These are phyloP conservation scores for Onthophagus taurus DNA, from an alignment of 1,140 invertebrate species.

Conservation along the genomic window DNA sequence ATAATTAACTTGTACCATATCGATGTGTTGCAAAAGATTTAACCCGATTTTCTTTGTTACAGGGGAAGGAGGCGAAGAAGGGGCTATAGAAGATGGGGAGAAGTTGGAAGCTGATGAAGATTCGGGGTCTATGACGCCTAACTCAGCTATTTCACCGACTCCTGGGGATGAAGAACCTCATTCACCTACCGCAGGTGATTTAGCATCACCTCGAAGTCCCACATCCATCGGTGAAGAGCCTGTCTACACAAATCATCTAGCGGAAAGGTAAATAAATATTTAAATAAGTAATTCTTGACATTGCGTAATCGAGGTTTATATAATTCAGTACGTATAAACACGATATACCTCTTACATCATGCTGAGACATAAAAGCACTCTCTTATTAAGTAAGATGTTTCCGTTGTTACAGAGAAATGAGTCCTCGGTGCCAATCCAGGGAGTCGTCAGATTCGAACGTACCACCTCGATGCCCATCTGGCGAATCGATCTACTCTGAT, in stretches of 20 bases:
- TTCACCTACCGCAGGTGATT: conserved; percentile 30
- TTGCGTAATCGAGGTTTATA: no score
- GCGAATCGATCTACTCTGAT: conserved; percentile 59
- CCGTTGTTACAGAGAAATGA: conserved; percentile 61
- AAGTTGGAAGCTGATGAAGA: conserved; percentile 45
- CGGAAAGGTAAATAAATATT: conserved; percentile 12
- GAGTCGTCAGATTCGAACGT: conserved; percentile 59
- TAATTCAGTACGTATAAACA: no score
- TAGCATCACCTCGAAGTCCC: conserved; percentile 30
- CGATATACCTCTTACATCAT: no score
- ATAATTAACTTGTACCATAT: no score
- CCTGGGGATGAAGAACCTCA: conserved; percentile 29
- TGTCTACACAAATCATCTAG: conserved; percentile 17
- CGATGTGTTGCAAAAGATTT: no score
- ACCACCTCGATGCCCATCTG: conserved; percentile 54
- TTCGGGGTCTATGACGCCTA: conserved; percentile 45
- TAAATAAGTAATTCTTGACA: no score
- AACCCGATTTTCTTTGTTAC: conserved; percentile 35
- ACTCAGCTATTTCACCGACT: conserved; percentile 37
- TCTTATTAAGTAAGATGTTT: no score
- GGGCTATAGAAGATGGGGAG: conserved; percentile 39
- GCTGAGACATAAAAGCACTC: no score
- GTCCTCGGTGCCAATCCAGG: conserved; percentile 66
- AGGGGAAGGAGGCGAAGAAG: conserved; percentile 51
- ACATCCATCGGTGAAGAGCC: conserved; percentile 28